Percentiles rank a stretch among this genome's conserved stretches.
Conservation (phyloP, 2,113 vertebrate species). For the Bubo bubo region DNA sequence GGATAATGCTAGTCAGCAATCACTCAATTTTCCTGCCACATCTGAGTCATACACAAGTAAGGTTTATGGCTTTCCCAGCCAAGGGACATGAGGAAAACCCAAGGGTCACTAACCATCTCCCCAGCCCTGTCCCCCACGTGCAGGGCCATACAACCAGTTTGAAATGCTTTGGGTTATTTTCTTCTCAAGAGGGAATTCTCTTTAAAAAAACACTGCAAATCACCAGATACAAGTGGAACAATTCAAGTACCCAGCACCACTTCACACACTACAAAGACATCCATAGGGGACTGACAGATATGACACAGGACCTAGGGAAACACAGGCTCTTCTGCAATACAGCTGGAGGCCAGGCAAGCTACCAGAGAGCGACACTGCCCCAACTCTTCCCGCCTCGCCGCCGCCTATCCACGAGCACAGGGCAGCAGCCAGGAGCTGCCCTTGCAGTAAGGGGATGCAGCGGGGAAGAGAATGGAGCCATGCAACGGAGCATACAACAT, state of each 20-base stretch:
- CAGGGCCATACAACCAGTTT: background rate
- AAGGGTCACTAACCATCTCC: background rate
- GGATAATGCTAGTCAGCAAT: background rate
- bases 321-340: background rate
- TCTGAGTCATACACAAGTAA: background rate
- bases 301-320: background rate
- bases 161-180: background rate
- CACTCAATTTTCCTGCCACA: background rate
- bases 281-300: background rate
- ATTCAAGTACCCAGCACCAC: background rate
- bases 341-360: background rate
- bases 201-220: background rate
- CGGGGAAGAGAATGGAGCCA: background rate
- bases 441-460: background rate
- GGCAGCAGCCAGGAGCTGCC: background rate
- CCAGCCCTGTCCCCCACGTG: background rate
- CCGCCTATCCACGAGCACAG: rapidly evolving
- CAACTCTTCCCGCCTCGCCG: background rate
- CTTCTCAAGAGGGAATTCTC: background rate
- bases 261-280: background rate
- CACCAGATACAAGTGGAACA: background rate
- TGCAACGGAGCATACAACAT: rapidly evolving
- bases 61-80: background rate
- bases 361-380: background rate
- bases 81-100: background rate